Percentiles rank a stretch among this genome's conserved stretches.
Conservation (phyloP, 2,888 invertebrate genomes). For the Agrochola circellaris region DNA sequence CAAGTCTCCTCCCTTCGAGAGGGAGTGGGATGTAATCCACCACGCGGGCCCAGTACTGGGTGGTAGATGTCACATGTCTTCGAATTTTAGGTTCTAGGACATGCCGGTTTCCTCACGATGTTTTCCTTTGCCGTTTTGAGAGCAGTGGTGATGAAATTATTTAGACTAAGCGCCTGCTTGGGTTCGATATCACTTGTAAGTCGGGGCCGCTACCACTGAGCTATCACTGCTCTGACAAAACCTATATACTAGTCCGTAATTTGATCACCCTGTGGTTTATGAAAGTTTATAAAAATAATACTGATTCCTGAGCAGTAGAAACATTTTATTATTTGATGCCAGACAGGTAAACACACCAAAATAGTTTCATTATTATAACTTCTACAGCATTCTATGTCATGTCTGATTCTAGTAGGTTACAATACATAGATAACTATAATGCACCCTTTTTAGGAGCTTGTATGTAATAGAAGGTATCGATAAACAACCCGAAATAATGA, state of each 20-base stretch:
- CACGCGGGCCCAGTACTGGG: too few relatives aligned
- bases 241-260: neutral
- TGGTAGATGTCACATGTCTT: too few relatives aligned
- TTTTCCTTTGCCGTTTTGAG: too few relatives aligned
- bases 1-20: too few relatives aligned
- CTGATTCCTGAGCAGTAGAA: neutral
- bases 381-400: neutral
- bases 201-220: too few relatives aligned
- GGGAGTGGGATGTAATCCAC: too few relatives aligned
- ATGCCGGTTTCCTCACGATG: too few relatives aligned
- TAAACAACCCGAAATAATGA: neutral
- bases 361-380: neutral
- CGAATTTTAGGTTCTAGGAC: too few relatives aligned
- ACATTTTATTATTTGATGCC: neutral
- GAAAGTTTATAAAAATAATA: neutral
- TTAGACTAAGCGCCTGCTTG: too few relatives aligned
- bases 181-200: too few relatives aligned
- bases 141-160: too few relatives aligned
- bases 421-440: neutral
- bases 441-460: neutral
- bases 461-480: neutral
- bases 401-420: neutral
- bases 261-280: neutral
- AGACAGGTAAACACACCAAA: neutral
- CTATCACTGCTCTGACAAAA: too few relatives aligned